Base-by-base conservation (phyloP, 2,797 vertebrate species). In the Poeciliopsis presidionis region DNA sequence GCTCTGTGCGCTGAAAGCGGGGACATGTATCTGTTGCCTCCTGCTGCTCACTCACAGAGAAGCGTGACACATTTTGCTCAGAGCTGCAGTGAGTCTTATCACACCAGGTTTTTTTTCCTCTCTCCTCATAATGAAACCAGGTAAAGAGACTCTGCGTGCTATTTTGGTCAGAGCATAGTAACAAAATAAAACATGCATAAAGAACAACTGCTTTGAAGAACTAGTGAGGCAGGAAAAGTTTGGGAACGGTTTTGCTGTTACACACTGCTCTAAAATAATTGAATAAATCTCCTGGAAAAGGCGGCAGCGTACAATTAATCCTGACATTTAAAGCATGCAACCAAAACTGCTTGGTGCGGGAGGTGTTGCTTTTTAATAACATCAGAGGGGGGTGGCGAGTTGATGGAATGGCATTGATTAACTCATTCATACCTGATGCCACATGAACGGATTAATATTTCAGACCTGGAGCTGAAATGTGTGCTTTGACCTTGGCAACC, bases 41-140 rank as follows among this genome's bases (percentile, higher is more conserved):
- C 80, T 33, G n/a, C 79, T 77, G 78, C 70, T 81, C 72, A 63
- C 76, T 78, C 77, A 75, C 67, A 46, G 63, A 70, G 69, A 46
- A 69, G 65, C 39, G 41, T n/a, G 65, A 45, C 49, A 69, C 59
- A 59, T 76, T 80, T 81, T 61, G 74, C 81, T 76, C 61, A 25
- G 82, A 86, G 81, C 84, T 79, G 81, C 83, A 80, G 87, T 53
- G 69, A 53, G 67, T 84, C 83, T 87, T 79, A 89, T 90, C 85
- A 87, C 79, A 88, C 74, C 74, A 39, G 73, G 81, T 0, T 12
- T 84, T 73, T 61, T 2, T 61, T 3, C 16, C 14, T 14, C 57
- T 12, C 51, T 46, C 43, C 76, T 20, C 76, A 45, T 85, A 81
- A 83, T 85, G 77, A 90, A 85, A 83, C 72, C 65, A 59, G 72